These are phyloP conservation scores for Drosophila mayaguana DNA, from an alignment of 2,888 invertebrate genomes.

Conservation along the genomic window DNA sequence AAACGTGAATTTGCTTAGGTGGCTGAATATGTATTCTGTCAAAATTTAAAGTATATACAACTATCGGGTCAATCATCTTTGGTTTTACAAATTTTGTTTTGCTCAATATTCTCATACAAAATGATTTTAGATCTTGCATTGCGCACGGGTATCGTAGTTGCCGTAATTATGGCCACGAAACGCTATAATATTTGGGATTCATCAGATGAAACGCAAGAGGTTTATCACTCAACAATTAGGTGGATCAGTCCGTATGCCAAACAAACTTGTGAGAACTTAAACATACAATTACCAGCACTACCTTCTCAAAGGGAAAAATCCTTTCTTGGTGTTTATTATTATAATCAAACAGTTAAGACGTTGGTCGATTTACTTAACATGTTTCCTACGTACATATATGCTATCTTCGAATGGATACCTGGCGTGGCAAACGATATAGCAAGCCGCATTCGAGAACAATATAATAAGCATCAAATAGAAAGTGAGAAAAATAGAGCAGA, in stretches of 20 bases:
- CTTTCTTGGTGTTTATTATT: constrained; percentile 55
- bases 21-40: constrained; percentile 21
- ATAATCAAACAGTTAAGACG: constrained; percentile 51
- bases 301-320: constrained; percentile 55
- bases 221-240: constrained; percentile 38
- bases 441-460: constrained; percentile 2
- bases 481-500: constrained; percentile 15
- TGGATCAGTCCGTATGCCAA: constrained; percentile 44
- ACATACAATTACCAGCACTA: constrained; percentile 54
- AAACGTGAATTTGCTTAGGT: constrained; percentile 41
- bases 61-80: neutral
- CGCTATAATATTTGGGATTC: constrained; percentile 58
- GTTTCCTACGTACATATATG: constrained; percentile 41
- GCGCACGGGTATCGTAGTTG: constrained; percentile 58
- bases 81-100: neutral
- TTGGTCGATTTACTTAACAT: constrained; percentile 43
- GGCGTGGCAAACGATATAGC: neutral
- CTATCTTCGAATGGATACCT: constrained; percentile 38
- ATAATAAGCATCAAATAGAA: constrained; percentile 20
- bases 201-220: constrained; percentile 30
- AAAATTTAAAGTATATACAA: constrained; percentile 34
- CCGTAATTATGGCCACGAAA: constrained; percentile 53
- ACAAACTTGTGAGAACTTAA: constrained; percentile 39
- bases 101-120: neutral
- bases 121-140: constrained; percentile 54